Conservation (phyloP, 2,888 invertebrate species). For the Papilio gigon region DNA sequence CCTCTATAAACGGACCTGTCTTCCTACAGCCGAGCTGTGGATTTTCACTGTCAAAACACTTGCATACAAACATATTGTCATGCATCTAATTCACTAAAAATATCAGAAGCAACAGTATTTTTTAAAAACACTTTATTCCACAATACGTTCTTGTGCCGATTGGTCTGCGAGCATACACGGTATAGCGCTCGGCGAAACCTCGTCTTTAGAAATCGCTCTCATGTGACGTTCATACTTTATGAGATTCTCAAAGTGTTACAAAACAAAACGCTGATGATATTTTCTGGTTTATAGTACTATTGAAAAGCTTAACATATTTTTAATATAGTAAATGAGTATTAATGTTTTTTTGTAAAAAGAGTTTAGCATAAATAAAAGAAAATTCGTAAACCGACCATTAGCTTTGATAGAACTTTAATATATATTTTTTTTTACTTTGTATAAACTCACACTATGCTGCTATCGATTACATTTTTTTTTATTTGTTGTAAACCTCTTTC, state of each 20-base stretch:
- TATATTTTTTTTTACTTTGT: too few relatives aligned
- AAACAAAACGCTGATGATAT: neutral
- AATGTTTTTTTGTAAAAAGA: too few relatives aligned
- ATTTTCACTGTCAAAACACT: neutral
- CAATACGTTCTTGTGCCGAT: neutral
- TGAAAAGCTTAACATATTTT: neutral
- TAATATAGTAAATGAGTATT: too few relatives aligned
- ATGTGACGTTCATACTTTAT: conserved; percentile 40
- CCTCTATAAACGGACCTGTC: too few relatives aligned
- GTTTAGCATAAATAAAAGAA: too few relatives aligned
- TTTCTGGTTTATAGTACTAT: neutral
- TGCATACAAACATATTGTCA: neutral
- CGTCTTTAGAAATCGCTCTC: conserved; percentile 34
- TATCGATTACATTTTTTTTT: too few relatives aligned
- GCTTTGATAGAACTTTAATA: too few relatives aligned
- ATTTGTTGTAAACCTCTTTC: too few relatives aligned
- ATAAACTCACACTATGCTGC: neutral
- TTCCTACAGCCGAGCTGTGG: too few relatives aligned
- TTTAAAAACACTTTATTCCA: neutral
- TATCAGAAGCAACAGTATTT: too few relatives aligned
- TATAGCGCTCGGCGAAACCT: neutral
- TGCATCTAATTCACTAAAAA: neutral
- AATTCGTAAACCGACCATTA: too few relatives aligned
- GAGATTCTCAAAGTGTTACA: conserved; percentile 43
- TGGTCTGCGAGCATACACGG: neutral